Evolutionary conservation across 2,888 invertebrate genomes (phyloP).

Genomic region (Acanthococcus lagerstroemiae): DNA sequence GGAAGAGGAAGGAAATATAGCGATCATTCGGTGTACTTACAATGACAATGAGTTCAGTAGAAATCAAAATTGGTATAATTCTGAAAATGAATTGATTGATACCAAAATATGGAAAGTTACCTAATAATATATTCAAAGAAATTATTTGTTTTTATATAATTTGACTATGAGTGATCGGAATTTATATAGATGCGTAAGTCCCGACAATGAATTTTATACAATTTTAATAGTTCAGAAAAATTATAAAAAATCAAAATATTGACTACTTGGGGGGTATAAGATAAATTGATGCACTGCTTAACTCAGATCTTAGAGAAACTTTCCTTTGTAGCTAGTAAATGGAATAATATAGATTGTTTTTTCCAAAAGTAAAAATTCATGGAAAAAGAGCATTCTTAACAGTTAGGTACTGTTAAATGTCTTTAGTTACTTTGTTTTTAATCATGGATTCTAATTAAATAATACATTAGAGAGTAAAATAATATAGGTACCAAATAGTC

Average conservation of each 20-base stretch:
- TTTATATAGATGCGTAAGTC: slow-evolving; percentile 1
- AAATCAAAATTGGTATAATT: not conserved
- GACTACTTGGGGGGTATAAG: not conserved
- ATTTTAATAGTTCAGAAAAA: not conserved
- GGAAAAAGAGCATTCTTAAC: too few relatives aligned
- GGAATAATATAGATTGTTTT: too few relatives aligned
- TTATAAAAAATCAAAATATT: not conserved
- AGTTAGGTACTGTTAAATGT: too few relatives aligned
- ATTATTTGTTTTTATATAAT: not conserved
- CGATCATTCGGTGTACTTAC: not conserved
- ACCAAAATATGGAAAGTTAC: not conserved
- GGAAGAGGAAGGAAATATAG: not conserved
- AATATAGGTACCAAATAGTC: too few relatives aligned
- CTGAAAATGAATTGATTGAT: slow-evolving; percentile 6
- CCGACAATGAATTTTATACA: slow-evolving; percentile 2
- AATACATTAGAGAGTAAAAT: too few relatives aligned
- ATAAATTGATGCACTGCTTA: not conserved
- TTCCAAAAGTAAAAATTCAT: too few relatives aligned
- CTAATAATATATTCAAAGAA: not conserved
- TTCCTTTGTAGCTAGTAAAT: not conserved
- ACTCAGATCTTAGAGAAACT: not conserved
- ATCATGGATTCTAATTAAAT: too few relatives aligned
- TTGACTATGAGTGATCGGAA: not conserved
- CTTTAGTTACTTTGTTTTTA: too few relatives aligned
- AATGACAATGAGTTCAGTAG: not conserved